A percentile compares a stretch with the other conserved stretches of the same genome.
Evolutionary conservation across 2,113 vertebrate genomes (phyloP).

Genomic region (Sclerurus mexicanus): DNA sequence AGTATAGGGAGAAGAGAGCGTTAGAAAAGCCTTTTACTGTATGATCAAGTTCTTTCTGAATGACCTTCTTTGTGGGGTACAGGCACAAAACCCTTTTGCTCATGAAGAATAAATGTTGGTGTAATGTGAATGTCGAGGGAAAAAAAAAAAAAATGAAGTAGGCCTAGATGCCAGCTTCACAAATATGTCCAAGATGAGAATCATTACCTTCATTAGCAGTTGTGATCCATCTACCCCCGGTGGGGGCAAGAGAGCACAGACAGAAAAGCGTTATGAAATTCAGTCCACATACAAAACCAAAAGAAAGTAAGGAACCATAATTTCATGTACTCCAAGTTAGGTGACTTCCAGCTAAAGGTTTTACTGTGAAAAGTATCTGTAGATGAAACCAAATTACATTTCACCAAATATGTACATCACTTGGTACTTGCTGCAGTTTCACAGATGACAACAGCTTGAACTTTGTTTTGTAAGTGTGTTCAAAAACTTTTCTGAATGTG

Average conservation of each 20-base stretch:
- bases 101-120: background rate
- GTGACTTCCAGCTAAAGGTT: background rate
- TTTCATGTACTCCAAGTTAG: background rate
- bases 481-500: background rate
- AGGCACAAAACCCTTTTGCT: background rate
- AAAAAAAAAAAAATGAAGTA: background rate
- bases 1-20: background rate
- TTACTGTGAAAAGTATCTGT: background rate
- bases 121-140: background rate
- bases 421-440: background rate
- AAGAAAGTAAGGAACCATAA: background rate
- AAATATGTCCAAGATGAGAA: background rate
- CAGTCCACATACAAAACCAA: background rate
- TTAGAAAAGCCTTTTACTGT: background rate
- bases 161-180: background rate
- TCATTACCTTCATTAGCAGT: background rate
- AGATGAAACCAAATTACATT: background rate
- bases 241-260: rapidly evolving
- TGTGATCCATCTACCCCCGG: background rate
- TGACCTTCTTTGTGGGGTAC: background rate
- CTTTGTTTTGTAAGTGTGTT: background rate
- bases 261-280: background rate
- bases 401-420: background rate
- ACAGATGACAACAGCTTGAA: background rate
- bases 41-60: background rate